Evolutionary conservation across 2,797 vertebrate species (phyloP).

Genomic region (Phoeniculus purpureus): DNA sequence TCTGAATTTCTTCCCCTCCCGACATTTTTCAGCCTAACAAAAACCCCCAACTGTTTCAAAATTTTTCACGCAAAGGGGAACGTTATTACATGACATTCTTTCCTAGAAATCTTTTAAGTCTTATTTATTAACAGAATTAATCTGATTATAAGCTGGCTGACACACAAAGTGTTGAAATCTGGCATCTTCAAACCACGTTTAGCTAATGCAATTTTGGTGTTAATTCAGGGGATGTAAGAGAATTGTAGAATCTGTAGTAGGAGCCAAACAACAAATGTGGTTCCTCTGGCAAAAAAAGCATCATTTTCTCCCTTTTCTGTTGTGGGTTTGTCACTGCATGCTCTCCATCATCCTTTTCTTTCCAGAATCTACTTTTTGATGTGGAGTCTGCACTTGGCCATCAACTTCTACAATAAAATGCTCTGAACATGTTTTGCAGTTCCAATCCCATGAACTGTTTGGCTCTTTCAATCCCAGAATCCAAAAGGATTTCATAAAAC

Average conservation of each 20-base stretch:
- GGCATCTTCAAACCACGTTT: conserved; percentile 71
- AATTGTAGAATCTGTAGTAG: conserved; percentile 63
- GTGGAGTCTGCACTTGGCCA: conserved; percentile 60
- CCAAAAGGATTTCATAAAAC: conserved; percentile 16
- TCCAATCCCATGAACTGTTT: conserved; percentile 33
- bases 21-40: conserved; percentile 69
- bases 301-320: conserved; percentile 68
- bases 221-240: conserved; percentile 69
- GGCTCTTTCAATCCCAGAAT: background rate
- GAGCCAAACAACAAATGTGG: conserved; percentile 75
- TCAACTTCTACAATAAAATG: conserved; percentile 11
- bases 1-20: conserved; percentile 38
- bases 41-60: conserved; percentile 70
- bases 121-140: conserved; percentile 79
- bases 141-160: conserved; percentile 74
- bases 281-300: conserved; percentile 63
- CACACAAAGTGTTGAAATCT: conserved; percentile 71
- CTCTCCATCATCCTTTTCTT: conserved; percentile 64
- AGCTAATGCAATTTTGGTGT: conserved; percentile 77
- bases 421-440: conserved; percentile 6
- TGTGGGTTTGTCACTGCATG: conserved; percentile 68
- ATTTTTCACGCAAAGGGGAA: conserved; percentile 71
- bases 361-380: conserved; percentile 64
- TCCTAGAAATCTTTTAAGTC: conserved; percentile 78
- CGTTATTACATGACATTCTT: conserved; percentile 71